These are phyloP conservation scores for Drosophila limbata DNA, from an alignment of 2,888 invertebrate species.

Conservation along the genomic window DNA sequence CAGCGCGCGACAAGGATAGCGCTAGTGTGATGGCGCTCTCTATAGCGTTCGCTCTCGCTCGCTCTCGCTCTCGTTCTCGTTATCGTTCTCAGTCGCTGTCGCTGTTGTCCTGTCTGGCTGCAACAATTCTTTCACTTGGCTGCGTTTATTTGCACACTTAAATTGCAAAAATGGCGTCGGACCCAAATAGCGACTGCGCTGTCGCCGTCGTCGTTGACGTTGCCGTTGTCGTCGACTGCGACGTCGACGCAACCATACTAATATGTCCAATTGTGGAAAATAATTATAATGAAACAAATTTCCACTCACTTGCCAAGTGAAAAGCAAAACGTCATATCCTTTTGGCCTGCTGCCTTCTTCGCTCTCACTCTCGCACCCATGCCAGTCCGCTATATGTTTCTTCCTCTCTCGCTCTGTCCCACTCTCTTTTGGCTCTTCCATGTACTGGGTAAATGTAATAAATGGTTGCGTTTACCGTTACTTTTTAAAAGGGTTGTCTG, in stretches of 20 bases:
- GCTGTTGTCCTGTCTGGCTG: slow-evolving; percentile 48
- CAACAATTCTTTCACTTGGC: slow-evolving; percentile 62
- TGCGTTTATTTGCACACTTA: slow-evolving; percentile 74
- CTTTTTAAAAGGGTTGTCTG: slow-evolving; percentile 76
- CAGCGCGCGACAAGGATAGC: slow-evolving; percentile 52
- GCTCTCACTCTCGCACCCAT: slow-evolving; percentile 60
- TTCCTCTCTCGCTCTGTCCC: slow-evolving; percentile 21
- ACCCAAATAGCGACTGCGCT: slow-evolving; percentile 25
- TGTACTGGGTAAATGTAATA: slow-evolving; percentile 68
- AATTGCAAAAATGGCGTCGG: slow-evolving; percentile 77
- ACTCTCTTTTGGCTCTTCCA: slow-evolving; percentile 15
- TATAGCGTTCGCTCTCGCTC: slow-evolving; percentile 4
- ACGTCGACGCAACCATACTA: slow-evolving; percentile 83
- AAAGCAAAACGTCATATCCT: slow-evolving; percentile 81
- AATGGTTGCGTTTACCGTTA: slow-evolving; percentile 80
- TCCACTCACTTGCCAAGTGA: slow-evolving; percentile 83
- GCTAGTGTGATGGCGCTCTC: slow-evolving; percentile 35
- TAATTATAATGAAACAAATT: slow-evolving; percentile 86
- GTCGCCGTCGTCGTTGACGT: slow-evolving; percentile 19
- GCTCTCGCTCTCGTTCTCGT: slow-evolving; percentile 16
- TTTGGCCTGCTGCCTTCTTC: slow-evolving; percentile 54
- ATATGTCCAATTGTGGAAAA: slow-evolving; percentile 86
- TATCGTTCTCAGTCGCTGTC: slow-evolving; percentile 9
- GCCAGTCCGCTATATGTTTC: not conserved
- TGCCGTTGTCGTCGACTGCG: slow-evolving; percentile 13